Base-by-base conservation (phyloP, 2,888 invertebrate genomes). In the Electrophaes corylata region DNA sequence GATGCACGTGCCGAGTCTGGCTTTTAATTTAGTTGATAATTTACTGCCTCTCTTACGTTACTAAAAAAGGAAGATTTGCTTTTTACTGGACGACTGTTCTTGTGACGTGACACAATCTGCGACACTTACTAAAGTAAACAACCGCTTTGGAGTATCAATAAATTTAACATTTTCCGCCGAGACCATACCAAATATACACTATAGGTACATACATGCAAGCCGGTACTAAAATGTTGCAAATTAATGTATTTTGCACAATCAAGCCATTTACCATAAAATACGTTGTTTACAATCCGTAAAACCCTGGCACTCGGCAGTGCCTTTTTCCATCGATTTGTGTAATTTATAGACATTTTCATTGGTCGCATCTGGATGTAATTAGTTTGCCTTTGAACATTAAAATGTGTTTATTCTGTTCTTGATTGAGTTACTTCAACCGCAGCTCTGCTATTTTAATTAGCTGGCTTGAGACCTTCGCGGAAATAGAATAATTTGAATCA, bases 1-100 rank as follows among this genome's bases (percentile, higher is more conserved):
- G 55, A 48, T 60, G 60, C 65, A 65, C 57, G 57, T 55, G 67
- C 57, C 49, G 44, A 49, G 60, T 57, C 60, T 58, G 45, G 51
- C 53, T 59, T 53, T 61, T 44, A n/a, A 59, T 63, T 57, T 45
- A 43, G 26, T 45, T 52, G 26, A 33, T 50, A 49, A 54, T 62
- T 64, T 53, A 54, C 48, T 23, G 46, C 46, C 49, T 37, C 39
- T 33, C 45, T 35, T 35, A 37, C 26, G 40, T 50, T 46, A 41
- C 54, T 50, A 12, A 23, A 55, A 59, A 59, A 55, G 43, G 46
- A 59, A 50, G 43, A 59, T 46, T 47, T 37, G 19, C 11, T 37
- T 51, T 47, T 59, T 43, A 47, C 44, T 31, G 16, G 18, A 35
- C 40, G 41, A 8, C 16, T 18, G 31, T 47, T 41, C 44, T 44